These are phyloP conservation scores for Spodoptera exigua DNA, from an alignment of 2,888 invertebrate species.

Conservation along the genomic window DNA sequence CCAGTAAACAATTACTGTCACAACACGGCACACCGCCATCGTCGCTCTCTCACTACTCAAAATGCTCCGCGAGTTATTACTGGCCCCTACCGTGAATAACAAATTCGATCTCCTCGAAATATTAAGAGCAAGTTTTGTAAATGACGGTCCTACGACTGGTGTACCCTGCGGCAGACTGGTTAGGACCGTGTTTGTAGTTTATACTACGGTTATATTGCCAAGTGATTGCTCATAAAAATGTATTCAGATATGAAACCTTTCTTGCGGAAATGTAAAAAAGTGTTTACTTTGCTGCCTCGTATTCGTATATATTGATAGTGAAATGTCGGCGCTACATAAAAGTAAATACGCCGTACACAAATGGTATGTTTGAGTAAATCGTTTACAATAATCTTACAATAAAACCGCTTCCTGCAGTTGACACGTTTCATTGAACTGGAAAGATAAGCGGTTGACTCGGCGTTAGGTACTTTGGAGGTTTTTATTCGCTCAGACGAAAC, in stretches of 20 bases:
- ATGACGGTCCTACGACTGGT: conserved; percentile 18
- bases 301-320: conserved; percentile 46
- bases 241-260: conserved; percentile 53
- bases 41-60: conserved; percentile 32
- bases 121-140: conserved; percentile 42
- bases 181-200: conserved; percentile 49
- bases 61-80: conserved; percentile 38
- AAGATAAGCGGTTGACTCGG: conserved; percentile 55
- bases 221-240: conserved; percentile 49
- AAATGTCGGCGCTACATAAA: conserved; percentile 18
- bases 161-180: conserved; percentile 22
- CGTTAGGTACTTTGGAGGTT: conserved; percentile 36
- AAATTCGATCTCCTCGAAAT: conserved; percentile 35
- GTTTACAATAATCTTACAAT: conserved; percentile 47
- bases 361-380: conserved; percentile 42
- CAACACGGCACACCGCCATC: conserved; percentile 7
- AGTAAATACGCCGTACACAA: conserved; percentile 31
- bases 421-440: conserved; percentile 53
- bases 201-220: conserved; percentile 39
- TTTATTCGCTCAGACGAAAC: conserved; percentile 31
- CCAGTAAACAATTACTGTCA: conserved; percentile 3
- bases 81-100: conserved; percentile 51
- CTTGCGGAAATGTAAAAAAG: conserved; percentile 38
- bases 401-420: conserved; percentile 39
- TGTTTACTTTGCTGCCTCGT: conserved; percentile 40